Evolutionary conservation across 2,113 vertebrate species (phyloP), one percentile per base, ranked within the genome.

Genomic region (Arenaria interpres): DNA sequence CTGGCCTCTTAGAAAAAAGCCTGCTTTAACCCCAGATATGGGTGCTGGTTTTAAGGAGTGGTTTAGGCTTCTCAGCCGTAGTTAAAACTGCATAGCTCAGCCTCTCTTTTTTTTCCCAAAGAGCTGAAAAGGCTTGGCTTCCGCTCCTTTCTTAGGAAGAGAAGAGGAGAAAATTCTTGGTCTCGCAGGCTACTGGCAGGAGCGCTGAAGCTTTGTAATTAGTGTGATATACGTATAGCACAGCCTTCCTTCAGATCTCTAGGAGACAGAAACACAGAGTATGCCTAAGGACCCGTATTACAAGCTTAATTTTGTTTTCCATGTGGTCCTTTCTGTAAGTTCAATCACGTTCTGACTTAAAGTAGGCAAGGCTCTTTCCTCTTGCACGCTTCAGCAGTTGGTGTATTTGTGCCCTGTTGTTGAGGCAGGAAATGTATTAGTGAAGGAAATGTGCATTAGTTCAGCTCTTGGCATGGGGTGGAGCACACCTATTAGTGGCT

Each of bases 51-150:
- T 89, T 96, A 78, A 41, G 0, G 1, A 85, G 76, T 21, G 62
- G 57, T 74, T 89, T 71, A 21, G 16, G 46, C 73, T 10, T 75
- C 86, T 73, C 24, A 92, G 56, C n/a, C 15, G 2, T 56, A 54
- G 75, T 90, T 86, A 59, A 22, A 77, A 90, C 54, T 59, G 41
- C 20, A 20, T 4, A 33, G 69, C 51, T 86, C 35, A 74, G 74
- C 73, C 56, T 87, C 39, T 56, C 17, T 46, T 80, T 48, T 43
- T 84, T 41, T 94, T 84, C 60, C 82, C 91, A 71, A 80, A 13
- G 68, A 67, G 64, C 80, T 85, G 80, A 46, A 96, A 95, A 92
- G 64, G 25, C 69, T 80, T 66, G n/a, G 75, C 67, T 96, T 95
- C 93, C 23, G 39, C 76, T 96, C 39, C 76, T 91, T 92, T 87